Evolutionary conservation across 1,140 invertebrate species (phyloP).

Genomic region (Ephestia elutella): DNA sequence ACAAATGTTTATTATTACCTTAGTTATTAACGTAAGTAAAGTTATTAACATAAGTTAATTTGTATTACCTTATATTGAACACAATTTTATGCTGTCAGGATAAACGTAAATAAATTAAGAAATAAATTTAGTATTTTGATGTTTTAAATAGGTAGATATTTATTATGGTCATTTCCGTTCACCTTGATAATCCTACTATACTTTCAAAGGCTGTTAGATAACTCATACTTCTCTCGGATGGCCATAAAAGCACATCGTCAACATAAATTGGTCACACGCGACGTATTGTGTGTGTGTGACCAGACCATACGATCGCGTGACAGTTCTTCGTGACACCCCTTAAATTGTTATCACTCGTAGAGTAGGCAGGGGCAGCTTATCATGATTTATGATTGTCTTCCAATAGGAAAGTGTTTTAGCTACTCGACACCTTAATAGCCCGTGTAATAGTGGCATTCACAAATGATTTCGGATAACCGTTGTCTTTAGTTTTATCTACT

Average conservation of each 20-base stretch:
- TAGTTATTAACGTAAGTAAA: too few species aligned
- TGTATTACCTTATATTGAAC: too few species aligned
- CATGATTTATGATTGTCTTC: conserved; percentile 14
- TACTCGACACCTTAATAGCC: conserved; percentile 4
- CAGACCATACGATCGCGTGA: conserved; percentile 1
- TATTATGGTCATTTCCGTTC: too few species aligned
- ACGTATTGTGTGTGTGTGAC: not conserved
- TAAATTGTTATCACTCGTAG: conserved; percentile 5
- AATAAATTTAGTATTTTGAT: too few species aligned
- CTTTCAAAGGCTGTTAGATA: too few species aligned
- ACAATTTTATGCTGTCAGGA: too few species aligned
- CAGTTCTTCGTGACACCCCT: conserved; percentile 3
- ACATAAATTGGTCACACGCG: conserved; percentile 2
- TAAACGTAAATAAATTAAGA: too few species aligned
- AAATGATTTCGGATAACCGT: not conserved
- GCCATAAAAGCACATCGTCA: not conserved
- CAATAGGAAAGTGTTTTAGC: conserved; percentile 13
- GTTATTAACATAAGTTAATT: too few species aligned
- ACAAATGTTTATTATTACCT: too few species aligned
- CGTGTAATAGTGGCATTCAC: conserved; percentile 1
- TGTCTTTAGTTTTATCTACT: not conserved
- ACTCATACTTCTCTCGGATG: not conserved
- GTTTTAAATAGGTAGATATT: too few species aligned
- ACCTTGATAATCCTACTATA: too few species aligned
- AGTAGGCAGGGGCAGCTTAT: conserved; percentile 11